phyloP scores from a whole-genome alignment of 2,888 invertebrate species.

The Melanotus villosus region DNA sequence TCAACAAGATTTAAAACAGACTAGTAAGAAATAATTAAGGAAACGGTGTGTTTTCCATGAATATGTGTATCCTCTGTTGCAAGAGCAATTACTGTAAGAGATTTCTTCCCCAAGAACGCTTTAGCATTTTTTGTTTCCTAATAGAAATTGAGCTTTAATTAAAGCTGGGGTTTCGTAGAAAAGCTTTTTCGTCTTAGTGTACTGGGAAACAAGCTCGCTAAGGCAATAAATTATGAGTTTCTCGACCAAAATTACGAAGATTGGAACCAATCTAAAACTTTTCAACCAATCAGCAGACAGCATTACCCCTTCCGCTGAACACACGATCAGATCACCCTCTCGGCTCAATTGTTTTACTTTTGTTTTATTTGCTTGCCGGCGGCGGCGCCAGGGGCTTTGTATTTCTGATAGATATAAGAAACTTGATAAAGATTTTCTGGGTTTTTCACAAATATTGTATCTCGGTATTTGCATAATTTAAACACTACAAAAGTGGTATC shows the following conservation, averaged over 20 bases:
- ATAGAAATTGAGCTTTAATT: constrained; percentile 38
- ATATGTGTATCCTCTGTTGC: no score
- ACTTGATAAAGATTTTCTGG: constrained; percentile 28
- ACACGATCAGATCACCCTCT: constrained; percentile 53
- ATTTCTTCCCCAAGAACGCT: constrained; percentile 7
- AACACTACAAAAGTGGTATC: not conserved
- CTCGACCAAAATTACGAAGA: constrained; percentile 67
- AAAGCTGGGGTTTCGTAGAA: constrained; percentile 38
- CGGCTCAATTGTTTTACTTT: constrained; percentile 62
- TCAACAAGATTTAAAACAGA: no score
- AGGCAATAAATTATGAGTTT: constrained; percentile 66
- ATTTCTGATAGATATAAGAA: constrained; percentile 38
- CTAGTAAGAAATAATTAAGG: no score
- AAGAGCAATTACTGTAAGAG: constrained; percentile 6
- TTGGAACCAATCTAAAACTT: constrained; percentile 67
- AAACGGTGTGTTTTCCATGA: no score
- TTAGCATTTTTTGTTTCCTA: constrained; percentile 1
- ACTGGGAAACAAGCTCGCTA: constrained; percentile 58
- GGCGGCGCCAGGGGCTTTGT: constrained; percentile 55
- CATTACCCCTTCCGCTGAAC: constrained; percentile 58
- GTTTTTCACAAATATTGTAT: constrained; percentile 20
- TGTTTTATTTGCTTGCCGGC: constrained; percentile 59
- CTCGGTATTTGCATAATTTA: constrained; percentile 1
- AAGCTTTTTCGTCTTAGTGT: constrained; percentile 54
- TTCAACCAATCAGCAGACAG: constrained; percentile 65